A percentile compares a stretch with the other conserved stretches of the same genome.
phyloP scores from a whole-genome alignment of 2,113 vertebrate species.

The Strigops habroptila region DNA sequence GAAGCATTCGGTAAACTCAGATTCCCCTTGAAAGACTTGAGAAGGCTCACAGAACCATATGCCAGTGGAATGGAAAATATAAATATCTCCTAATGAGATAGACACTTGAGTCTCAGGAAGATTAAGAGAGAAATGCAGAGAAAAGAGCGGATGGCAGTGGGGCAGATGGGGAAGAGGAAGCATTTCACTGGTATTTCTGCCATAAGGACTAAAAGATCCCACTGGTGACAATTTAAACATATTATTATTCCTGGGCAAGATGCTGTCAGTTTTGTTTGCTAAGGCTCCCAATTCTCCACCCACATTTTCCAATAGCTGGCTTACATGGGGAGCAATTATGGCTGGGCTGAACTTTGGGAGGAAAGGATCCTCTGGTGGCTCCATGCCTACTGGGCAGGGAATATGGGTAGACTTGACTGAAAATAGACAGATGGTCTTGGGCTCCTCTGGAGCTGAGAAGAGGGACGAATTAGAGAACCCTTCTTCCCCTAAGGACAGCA shows the following conservation, averaged over 20 bases:
- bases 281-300: background rate
- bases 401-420: background rate
- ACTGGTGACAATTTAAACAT: background rate
- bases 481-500: background rate
- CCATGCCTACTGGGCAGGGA: background rate
- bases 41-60: conserved; percentile 27
- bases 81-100: conserved; percentile 35
- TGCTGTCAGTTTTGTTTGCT: background rate
- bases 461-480: background rate
- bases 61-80: conserved; percentile 4
- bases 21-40: background rate
- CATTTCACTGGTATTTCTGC: background rate
- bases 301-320: background rate
- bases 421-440: conserved; percentile 3
- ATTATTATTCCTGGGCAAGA: background rate
- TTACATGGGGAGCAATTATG: background rate
- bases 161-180: background rate
- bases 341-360: background rate
- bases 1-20: background rate
- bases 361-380: background rate
- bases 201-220: background rate
- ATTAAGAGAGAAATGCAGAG: conserved; percentile 7
- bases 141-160: background rate
- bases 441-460: background rate
- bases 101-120: conserved; percentile 4